Conservation (phyloP, 2,888 invertebrate species). For the Macrosiphum euphorbiae region DNA sequence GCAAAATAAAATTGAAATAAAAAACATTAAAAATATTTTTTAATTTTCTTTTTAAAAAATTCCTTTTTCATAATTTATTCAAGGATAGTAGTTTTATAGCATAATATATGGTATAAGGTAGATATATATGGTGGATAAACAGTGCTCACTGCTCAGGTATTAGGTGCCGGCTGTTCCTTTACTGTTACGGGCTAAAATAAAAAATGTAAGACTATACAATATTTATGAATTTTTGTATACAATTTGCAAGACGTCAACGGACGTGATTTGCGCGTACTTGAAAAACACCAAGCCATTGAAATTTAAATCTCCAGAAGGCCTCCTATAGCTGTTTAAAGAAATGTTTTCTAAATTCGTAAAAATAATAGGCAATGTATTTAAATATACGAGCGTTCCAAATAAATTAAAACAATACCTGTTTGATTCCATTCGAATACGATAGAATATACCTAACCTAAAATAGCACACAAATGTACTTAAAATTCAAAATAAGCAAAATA, state of each 20-base stretch:
- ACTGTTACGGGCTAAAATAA: neutral
- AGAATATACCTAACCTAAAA: too few species aligned
- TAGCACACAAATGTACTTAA: too few species aligned
- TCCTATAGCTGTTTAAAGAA: neutral
- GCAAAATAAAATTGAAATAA: neutral
- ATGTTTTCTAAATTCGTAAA: neutral
- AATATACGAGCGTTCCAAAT: neutral
- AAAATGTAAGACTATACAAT: neutral
- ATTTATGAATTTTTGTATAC: too few species aligned
- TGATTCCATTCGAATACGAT: too few species aligned
- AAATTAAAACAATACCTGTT: too few species aligned
- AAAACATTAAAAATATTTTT: neutral
- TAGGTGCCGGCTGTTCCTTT: neutral
- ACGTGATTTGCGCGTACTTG: neutral
- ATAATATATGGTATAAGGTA: neutral
- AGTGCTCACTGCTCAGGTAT: neutral
- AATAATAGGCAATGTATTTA: neutral
- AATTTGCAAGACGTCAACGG: neutral
- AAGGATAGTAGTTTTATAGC: neutral
- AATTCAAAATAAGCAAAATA: too few species aligned
- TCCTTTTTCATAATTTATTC: neutral
- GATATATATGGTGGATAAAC: neutral
- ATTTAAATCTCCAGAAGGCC: neutral
- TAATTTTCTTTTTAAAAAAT: neutral
- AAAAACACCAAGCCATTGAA: neutral